Percentiles rank a stretch among this genome's conserved stretches.
Evolutionary conservation across 2,888 invertebrate species (phyloP).

Genomic region (Lasioglossum oenotherae): DNA sequence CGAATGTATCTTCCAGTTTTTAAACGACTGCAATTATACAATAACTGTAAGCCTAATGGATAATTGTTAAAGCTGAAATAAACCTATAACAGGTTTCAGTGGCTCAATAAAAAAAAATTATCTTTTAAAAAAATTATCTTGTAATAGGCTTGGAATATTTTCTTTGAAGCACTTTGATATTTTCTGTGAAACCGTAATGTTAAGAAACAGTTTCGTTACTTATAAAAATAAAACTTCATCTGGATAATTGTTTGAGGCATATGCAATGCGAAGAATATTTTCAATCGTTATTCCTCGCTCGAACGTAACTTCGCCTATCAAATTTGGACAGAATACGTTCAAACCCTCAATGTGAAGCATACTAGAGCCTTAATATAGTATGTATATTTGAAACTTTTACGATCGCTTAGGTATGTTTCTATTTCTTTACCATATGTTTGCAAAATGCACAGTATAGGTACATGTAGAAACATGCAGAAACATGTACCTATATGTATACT

Average conservation of each 20-base stretch:
- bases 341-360: neutral
- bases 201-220: neutral
- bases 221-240: neutral
- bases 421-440: neutral
- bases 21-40: too few species aligned
- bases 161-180: too few species aligned
- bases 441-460: neutral
- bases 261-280: neutral
- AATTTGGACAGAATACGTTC: neutral
- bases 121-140: too few species aligned
- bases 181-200: neutral
- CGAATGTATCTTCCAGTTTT: too few species aligned
- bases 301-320: neutral
- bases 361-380: neutral
- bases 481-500: neutral
- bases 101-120: too few species aligned
- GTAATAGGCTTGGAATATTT: too few species aligned
- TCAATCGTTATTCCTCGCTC: neutral
- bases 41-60: too few species aligned
- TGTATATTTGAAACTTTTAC: neutral
- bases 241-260: neutral
- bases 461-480: too few species aligned
- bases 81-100: too few species aligned
- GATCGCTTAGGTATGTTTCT: neutral
- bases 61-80: too few species aligned